Conservation (phyloP, 2,797 vertebrate genomes). For the Fratercula arctica region DNA sequence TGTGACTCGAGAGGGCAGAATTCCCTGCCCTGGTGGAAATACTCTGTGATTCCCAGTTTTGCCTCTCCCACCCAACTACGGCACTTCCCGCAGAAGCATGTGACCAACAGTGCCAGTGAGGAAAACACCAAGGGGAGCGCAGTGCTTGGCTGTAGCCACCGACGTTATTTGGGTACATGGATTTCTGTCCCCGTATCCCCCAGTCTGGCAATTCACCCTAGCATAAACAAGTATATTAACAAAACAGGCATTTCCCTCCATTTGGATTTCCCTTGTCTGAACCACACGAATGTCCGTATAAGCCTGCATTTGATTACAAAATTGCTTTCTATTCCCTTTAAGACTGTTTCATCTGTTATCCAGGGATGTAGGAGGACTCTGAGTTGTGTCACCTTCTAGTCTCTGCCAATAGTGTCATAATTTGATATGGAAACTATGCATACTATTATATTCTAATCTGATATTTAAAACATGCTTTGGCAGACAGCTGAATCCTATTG, state of each 20-base stretch:
- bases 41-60: background rate
- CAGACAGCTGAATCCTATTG: constrained; percentile 53
- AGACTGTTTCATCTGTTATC: constrained; percentile 28
- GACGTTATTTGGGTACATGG: fast-evolving
- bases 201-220: background rate
- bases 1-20: background rate
- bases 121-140: background rate
- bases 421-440: constrained; percentile 67
- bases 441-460: constrained; percentile 69
- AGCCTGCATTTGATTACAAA: background rate
- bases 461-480: constrained; percentile 67
- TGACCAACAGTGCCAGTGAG: background rate
- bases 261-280: background rate
- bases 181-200: background rate
- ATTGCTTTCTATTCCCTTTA: constrained; percentile 6
- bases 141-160: background rate
- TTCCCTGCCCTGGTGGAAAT: background rate
- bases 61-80: background rate
- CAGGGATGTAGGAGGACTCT: background rate
- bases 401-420: constrained; percentile 67
- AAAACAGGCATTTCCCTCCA: background rate
- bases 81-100: background rate
- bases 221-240: background rate
- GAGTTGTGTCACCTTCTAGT: constrained; percentile 53
- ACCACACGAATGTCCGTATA: background rate